Evolutionary conservation across 2,113 vertebrate genomes (phyloP).

Genomic region (Colius striatus): DNA sequence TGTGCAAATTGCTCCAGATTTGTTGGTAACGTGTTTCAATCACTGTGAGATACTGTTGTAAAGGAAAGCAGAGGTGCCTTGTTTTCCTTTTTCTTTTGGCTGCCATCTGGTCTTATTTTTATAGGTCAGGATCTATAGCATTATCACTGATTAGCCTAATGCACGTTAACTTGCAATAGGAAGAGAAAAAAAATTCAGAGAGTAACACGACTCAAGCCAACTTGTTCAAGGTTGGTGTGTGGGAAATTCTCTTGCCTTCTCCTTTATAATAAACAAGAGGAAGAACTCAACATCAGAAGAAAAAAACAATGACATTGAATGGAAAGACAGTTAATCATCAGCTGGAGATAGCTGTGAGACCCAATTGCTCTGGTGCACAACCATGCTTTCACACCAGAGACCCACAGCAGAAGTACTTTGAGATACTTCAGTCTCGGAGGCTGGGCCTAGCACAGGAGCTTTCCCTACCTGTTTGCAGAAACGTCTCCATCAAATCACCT

Average conservation of each 20-base stretch:
- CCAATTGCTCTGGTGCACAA: not conserved
- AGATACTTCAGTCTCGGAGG: not conserved
- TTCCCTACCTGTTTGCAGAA: not conserved
- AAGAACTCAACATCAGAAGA: not conserved
- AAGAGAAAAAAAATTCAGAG: not conserved
- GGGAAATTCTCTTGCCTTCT: not conserved
- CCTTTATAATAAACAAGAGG: not conserved
- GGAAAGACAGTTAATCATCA: slow-evolving; percentile 1
- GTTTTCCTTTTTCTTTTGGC: not conserved
- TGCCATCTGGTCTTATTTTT: not conserved
- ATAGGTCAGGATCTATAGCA: not conserved
- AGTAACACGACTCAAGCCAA: not conserved
- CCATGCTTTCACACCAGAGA: not conserved
- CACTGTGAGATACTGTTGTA: not conserved
- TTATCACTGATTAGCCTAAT: not conserved
- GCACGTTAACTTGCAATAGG: not conserved
- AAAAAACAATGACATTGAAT: not conserved
- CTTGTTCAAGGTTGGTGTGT: not conserved
- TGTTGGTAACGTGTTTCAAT: not conserved
- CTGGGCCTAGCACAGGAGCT: not conserved
- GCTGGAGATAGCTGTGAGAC: not conserved
- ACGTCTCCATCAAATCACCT: not conserved
- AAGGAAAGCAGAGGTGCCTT: not conserved
- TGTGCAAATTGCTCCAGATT: not conserved
- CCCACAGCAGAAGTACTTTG: not conserved